These are phyloP conservation scores for Zaprionus capensis DNA, from an alignment of 1,140 invertebrate species.

Conservation along the genomic window DNA sequence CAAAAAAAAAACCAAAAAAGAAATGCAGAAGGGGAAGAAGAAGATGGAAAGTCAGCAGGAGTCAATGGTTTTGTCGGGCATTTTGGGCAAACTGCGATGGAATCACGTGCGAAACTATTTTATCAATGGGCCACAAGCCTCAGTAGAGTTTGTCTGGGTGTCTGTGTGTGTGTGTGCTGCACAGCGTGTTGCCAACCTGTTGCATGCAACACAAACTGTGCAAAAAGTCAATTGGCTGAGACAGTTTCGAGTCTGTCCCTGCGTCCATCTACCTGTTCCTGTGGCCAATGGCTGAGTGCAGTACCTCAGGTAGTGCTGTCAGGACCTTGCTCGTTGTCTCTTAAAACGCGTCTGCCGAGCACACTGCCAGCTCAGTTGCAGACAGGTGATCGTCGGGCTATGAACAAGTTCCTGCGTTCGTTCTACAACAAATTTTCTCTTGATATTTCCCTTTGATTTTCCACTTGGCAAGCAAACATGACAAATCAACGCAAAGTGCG, in stretches of 20 bases:
- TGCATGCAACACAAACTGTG: constrained; percentile 54
- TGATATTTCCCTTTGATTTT: background rate
- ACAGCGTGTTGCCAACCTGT: constrained; percentile 69
- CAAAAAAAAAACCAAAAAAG: background rate
- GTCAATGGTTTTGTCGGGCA: constrained; percentile 28
- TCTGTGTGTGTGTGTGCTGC: constrained; percentile 38
- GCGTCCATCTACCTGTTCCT: constrained; percentile 8
- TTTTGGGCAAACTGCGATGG: constrained; percentile 74
- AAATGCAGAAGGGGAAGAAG: background rate
- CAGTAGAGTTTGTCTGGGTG: background rate
- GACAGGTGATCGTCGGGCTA: constrained; percentile 76
- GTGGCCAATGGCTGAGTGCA: constrained; percentile 54
- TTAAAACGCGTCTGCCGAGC: constrained; percentile 61
- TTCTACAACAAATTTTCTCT: background rate
- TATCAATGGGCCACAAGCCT: constrained; percentile 62
- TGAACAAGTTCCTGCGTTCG: constrained; percentile 37
- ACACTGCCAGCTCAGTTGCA: constrained; percentile 60
- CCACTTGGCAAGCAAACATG: constrained; percentile 47
- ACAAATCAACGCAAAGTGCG: constrained; percentile 74
- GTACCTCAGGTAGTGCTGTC: constrained; percentile 32
- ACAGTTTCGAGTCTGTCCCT: background rate
- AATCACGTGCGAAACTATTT: constrained; percentile 81
- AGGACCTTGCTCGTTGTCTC: background rate
- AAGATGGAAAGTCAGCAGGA: constrained; percentile 60
- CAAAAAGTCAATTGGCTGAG: constrained; percentile 75